Conservation (phyloP, 2,888 invertebrate species). For the Yponomeuta plumbellus region DNA sequence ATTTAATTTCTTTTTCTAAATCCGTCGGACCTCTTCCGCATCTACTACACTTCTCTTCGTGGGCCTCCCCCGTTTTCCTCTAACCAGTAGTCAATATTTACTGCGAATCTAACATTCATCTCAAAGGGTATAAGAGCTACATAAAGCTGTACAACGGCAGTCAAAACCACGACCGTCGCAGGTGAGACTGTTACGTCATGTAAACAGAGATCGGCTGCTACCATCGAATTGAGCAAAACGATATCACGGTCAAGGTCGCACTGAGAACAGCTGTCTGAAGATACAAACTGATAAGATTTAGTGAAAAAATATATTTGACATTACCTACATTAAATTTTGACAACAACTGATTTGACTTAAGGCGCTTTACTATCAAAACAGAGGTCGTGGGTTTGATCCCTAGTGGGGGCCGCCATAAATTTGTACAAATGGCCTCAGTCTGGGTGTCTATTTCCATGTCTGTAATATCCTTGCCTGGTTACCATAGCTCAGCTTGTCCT, state of each 20-base stretch:
- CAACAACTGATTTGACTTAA: no score
- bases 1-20: no score
- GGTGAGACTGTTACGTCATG: not conserved
- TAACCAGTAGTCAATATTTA: not conserved
- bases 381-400: no score
- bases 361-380: no score
- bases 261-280: constrained; percentile 42
- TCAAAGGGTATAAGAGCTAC: not conserved
- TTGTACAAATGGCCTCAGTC: no score
- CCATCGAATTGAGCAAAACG: constrained; percentile 59
- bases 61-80: no score
- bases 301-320: not conserved
- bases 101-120: not conserved
- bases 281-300: not conserved
- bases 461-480: no score
- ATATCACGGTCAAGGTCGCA: constrained; percentile 67
- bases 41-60: no score
- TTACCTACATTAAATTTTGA: not conserved
- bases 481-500: no score
- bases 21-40: no score
- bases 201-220: constrained; percentile 41
- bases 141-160: not conserved
- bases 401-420: no score
- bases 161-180: not conserved
- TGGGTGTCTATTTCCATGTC: no score